Conservation (phyloP, 1,140 invertebrate species). For the Drosophila navojoa region DNA sequence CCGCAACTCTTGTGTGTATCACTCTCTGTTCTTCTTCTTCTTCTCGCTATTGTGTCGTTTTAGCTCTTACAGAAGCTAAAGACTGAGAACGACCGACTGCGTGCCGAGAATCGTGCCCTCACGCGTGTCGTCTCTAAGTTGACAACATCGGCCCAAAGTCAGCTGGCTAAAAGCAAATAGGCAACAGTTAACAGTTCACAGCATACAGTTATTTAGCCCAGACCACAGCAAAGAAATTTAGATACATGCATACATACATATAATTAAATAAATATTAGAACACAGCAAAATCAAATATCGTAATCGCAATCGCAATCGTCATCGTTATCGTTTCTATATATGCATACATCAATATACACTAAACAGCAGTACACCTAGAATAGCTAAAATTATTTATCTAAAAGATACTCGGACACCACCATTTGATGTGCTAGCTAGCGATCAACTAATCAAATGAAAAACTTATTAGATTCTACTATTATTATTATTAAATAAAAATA, state of each 20-base stretch:
- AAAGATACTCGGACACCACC: conserved; percentile 16
- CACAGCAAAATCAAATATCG: conserved; percentile 9
- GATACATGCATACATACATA: background rate
- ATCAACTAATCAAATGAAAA: conserved; percentile 1
- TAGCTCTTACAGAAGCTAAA: conserved; percentile 99
- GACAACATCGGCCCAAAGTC: conserved; percentile 91
- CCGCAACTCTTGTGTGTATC: conserved; percentile 48
- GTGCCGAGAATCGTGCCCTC: conserved; percentile 97
- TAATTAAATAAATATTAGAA: conserved; percentile 1
- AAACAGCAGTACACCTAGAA: conserved; percentile 2
- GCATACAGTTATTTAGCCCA: conserved; percentile 11
- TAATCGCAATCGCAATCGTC: conserved; percentile 27
- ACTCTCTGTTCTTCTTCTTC: conserved; percentile 17
- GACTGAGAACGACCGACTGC: conserved; percentile 98
- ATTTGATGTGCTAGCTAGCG: conserved; percentile 23
- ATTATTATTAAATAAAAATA: conserved; percentile 10
- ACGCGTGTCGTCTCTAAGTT: conserved; percentile 97
- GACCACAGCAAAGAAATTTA: conserved; percentile 21
- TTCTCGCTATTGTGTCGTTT: conserved; percentile 83
- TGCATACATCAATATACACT: conserved; percentile 25
- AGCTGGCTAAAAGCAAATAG: conserved; percentile 82
- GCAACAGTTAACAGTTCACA: conserved; percentile 29
- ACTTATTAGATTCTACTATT: conserved; percentile 14
- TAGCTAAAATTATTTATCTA: conserved; percentile 13
- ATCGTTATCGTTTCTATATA: conserved; percentile 38